These are phyloP conservation scores for Mechanitis mazaeus DNA, from an alignment of 2,888 invertebrate genomes.

Conservation along the genomic window DNA sequence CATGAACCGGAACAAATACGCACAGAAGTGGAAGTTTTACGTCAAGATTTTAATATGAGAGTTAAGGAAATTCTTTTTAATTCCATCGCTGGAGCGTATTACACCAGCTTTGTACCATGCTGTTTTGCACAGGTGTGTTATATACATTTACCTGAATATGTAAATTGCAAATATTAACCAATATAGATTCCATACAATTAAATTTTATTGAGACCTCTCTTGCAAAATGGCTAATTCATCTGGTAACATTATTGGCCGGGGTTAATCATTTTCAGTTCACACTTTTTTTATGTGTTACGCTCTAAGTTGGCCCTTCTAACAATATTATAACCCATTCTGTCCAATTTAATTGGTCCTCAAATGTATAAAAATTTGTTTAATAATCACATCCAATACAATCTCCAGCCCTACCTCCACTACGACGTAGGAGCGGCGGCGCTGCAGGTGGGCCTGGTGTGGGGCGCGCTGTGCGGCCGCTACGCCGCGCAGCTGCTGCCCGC, in stretches of 20 bases:
- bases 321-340: no score
- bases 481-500: slow-evolving; percentile 80
- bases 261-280: no score
- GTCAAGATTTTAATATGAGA: slow-evolving; percentile 91
- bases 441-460: slow-evolving; percentile 89
- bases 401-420: slow-evolving; percentile 82
- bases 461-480: slow-evolving; percentile 89
- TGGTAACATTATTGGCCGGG: no score
- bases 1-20: slow-evolving; percentile 83
- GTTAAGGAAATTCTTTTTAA: slow-evolving; percentile 92
- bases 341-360: no score
- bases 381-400: slow-evolving; percentile 11
- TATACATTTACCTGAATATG: not conserved
- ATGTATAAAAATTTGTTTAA: no score
- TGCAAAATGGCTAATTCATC: no score
- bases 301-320: no score
- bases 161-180: no score
- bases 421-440: slow-evolving; percentile 90
- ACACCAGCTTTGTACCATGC: slow-evolving; percentile 91
- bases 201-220: no score
- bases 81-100: slow-evolving; percentile 90
- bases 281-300: no score
- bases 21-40: slow-evolving; percentile 89
- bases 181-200: no score
- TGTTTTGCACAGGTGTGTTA: slow-evolving; percentile 87